phyloP scores from a whole-genome alignment of 2,888 invertebrate genomes.

The Trachelus troglodyta region DNA sequence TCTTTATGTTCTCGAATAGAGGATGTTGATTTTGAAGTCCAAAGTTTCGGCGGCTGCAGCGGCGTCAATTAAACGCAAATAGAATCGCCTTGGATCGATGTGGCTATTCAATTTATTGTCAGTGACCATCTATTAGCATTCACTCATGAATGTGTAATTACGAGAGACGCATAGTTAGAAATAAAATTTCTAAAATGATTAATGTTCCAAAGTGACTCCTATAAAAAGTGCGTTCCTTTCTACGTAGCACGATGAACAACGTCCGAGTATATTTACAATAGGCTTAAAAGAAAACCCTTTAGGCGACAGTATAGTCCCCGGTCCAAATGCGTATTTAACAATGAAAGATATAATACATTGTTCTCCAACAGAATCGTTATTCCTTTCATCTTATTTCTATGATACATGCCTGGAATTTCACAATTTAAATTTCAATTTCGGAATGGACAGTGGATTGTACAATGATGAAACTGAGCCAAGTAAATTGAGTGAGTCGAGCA shows the following conservation, averaged over 20 bases:
- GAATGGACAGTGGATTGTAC: not conserved
- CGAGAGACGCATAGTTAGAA: conserved; percentile 20
- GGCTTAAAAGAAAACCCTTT: not conserved
- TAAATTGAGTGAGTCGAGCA: not conserved
- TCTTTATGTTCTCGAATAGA: not conserved
- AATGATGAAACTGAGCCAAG: not conserved
- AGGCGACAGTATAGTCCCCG: not conserved
- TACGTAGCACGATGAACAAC: not conserved
- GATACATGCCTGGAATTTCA: not conserved
- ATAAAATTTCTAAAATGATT: not conserved
- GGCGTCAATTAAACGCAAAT: conserved; percentile 25
- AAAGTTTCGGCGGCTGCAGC: conserved; percentile 22
- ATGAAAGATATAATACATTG: not conserved
- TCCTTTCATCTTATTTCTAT: not conserved
- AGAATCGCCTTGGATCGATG: conserved; percentile 39
- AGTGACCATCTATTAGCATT: conserved; percentile 41
- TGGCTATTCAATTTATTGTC: conserved; percentile 47
- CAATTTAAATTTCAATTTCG: not conserved
- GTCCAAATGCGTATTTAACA: not conserved
- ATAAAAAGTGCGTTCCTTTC: not conserved
- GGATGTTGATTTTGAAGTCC: not conserved
- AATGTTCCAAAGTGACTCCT: not conserved
- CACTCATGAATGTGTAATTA: conserved; percentile 30
- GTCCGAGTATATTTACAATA: not conserved
- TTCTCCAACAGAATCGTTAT: not conserved